Evolutionary conservation across 2,888 invertebrate genomes (phyloP), one percentile per base, ranked within the genome.

Genomic region (Morpho deidamia): DNA sequence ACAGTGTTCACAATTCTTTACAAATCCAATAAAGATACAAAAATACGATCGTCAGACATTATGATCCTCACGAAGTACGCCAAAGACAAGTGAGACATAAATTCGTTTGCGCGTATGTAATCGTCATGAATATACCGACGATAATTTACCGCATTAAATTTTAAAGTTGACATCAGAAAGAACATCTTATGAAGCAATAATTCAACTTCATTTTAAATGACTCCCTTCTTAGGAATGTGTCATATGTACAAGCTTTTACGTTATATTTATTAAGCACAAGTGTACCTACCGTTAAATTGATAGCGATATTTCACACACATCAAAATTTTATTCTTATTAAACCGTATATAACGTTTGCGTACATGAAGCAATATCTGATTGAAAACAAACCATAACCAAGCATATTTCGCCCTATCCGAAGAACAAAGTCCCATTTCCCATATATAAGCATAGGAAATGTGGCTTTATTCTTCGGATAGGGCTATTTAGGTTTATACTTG

Each of bases 151-250:
- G 71, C 76, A 70, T 76, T 89, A 87, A 83, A 87, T 89, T 87
- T 84, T 78, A 85, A 88, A 89, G 87, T 88, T 88, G 89, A 89
- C 86, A 81, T 80, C 79, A 81, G 84, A 87, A 86, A 87, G 87
- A 87, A 81, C 81, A 74, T 83, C 83, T 81, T 84, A 83, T 85
- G 83, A 75, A 80, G 82, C 70, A 59, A 81, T 87, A 83, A 78
- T 73, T 86, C 76, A 83, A 72, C 69, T 66, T 68, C 70, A 72
- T 78, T 77, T 78, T 78, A 76, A 62, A 80, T 80, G 81, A 78
- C 69, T 70, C 71, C 63, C 63, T 69, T 70, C 62, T 60, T 61
- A 56, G 62, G 66, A 64, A 64, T 68, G 65, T 63, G 63, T 62
- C 64, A 61, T 65, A 61, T 54, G 51, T 45, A 43, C 42, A 23